Evolutionary conservation across 2,888 invertebrate genomes (phyloP).

Genomic region (Bimastos eiseni): DNA sequence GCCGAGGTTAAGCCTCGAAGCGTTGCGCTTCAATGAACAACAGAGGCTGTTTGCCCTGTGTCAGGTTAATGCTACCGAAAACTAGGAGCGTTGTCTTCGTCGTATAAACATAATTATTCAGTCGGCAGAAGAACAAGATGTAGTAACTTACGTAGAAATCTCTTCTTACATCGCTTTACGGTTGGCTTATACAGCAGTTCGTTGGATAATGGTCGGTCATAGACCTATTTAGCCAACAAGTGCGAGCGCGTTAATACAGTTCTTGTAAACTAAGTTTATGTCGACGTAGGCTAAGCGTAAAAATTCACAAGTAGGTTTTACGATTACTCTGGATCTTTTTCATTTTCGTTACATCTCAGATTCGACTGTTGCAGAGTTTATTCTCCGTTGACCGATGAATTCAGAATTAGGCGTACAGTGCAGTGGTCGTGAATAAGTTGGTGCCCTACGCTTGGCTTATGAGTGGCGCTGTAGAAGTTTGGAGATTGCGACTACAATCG

Average conservation of each 20-base stretch:
- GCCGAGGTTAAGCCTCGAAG: not conserved
- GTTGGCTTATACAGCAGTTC: not conserved
- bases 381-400: not conserved
- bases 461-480: too few relatives aligned
- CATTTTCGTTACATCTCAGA: not conserved
- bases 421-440: too few relatives aligned
- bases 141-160: not conserved
- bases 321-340: not conserved
- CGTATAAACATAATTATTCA: not conserved
- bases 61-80: not conserved
- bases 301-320: not conserved
- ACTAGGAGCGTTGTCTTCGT: not conserved
- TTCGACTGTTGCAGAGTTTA: not conserved
- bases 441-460: too few relatives aligned
- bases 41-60: not conserved
- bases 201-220: not conserved
- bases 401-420: not conserved
- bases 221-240: not conserved
- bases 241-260: not conserved
- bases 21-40: not conserved
- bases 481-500: not conserved
- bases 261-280: not conserved
- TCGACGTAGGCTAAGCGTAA: not conserved
- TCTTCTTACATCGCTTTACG: not conserved
- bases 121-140: not conserved